A percentile compares a stretch with the other conserved stretches of the same genome.
Evolutionary conservation across 1,140 invertebrate genomes (phyloP).

Genomic region (Psix sp.): DNA sequence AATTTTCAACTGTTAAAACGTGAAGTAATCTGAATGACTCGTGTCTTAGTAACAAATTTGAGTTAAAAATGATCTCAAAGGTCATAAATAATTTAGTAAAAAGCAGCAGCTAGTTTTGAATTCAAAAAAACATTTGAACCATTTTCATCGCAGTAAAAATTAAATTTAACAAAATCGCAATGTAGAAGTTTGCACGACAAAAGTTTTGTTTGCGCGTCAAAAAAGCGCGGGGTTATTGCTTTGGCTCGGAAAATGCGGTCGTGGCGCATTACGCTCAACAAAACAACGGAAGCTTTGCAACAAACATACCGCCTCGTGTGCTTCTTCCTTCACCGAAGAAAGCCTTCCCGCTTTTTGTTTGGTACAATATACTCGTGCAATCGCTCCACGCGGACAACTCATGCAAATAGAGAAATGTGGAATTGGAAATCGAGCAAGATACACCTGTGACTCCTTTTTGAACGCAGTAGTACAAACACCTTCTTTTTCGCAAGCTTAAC

Average conservation of each 20-base stretch:
- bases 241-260: constrained; percentile 15
- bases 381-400: constrained; percentile 16
- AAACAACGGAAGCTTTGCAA: constrained; percentile 33
- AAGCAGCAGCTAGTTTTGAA: too few relatives aligned
- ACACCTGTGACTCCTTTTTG: constrained; percentile 31
- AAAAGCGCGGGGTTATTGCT: constrained; percentile 17
- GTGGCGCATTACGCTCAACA: constrained; percentile 2
- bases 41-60: too few relatives aligned
- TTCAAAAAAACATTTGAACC: too few relatives aligned
- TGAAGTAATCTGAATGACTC: too few relatives aligned
- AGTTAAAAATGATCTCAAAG: too few relatives aligned
- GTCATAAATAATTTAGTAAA: too few relatives aligned
- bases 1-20: too few relatives aligned
- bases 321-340: constrained; percentile 18
- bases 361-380: constrained; percentile 22
- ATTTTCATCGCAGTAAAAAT: too few relatives aligned
- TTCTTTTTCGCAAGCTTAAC: constrained; percentile 11
- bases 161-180: neutral
- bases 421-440: constrained; percentile 31
- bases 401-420: constrained; percentile 33
- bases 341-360: constrained; percentile 40
- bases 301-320: constrained; percentile 10
- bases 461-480: constrained; percentile 11
- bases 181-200: neutral
- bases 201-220: constrained; percentile 4